Conservation (phyloP, 2,797 vertebrate species). For the Betta splendens region DNA sequence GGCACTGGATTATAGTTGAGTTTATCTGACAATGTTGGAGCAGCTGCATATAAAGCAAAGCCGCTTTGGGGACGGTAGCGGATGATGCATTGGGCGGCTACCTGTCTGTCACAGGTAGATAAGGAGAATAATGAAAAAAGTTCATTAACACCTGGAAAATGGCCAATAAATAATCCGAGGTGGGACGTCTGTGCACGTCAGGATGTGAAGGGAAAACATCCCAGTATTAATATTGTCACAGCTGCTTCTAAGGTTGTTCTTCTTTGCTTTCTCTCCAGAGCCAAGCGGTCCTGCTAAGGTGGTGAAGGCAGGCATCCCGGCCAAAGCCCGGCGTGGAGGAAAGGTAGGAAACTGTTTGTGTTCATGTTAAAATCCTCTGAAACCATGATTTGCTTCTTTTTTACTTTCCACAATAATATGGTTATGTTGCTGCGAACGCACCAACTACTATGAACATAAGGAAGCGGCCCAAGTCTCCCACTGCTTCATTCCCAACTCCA, state of each 20-base stretch:
- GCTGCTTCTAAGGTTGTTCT: conserved; percentile 10
- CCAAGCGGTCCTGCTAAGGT: conserved; percentile 90
- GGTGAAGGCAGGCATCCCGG: conserved; percentile 90
- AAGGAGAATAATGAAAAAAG: conserved; percentile 10
- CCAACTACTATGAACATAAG: not conserved
- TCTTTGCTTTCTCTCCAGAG: conserved; percentile 76
- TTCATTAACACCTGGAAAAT: not conserved
- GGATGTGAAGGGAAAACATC: not conserved
- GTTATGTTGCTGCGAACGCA: not conserved
- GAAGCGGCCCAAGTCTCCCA: not conserved
- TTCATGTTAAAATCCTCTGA: no score
- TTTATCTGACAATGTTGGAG: conserved; percentile 10
- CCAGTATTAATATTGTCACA: not conserved
- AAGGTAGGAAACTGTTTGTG: conserved; percentile 82
- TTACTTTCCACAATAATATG: not conserved
- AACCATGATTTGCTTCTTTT: not conserved
- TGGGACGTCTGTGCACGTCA: not conserved
- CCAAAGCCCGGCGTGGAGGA: conserved; percentile 88
- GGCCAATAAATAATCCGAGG: not conserved
- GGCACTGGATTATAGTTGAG: not conserved
- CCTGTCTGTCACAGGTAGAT: conserved; percentile 8
- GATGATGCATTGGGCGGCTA: not conserved
- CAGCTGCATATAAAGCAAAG: not conserved
- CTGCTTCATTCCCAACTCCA: conserved; percentile 41
- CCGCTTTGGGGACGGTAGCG: not conserved